Evolutionary conservation across 2,797 vertebrate species (phyloP), one percentile per base, ranked within the genome.

Genomic region (Chanos chanos): DNA sequence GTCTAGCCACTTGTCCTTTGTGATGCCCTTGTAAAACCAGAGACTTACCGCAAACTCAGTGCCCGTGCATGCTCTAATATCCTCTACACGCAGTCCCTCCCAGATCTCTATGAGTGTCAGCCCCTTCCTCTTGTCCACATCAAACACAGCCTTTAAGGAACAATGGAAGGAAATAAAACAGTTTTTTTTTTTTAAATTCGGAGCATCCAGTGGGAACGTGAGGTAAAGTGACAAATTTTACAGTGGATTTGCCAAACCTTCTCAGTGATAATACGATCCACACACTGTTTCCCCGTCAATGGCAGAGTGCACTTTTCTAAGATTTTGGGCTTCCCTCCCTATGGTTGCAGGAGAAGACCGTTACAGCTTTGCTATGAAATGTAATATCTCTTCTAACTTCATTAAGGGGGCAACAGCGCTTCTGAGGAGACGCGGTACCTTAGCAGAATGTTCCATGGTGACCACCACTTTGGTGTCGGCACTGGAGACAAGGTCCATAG

Each of bases 401-500:
- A n/a, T n/a, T n/a, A n/a, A n/a, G n/a, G n/a, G n/a, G n/a, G n/a
- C n/a, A n/a, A n/a, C n/a, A n/a, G n/a, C n/a, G n/a, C n/a, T n/a
- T n/a, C n/a, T n/a, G n/a, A n/a, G n/a, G n/a, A n/a, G n/a, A n/a
- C 19, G 9, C 28, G 24, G 24, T 85, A 92, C 92, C 87, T 92
- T 93, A 27, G 92, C 89, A 15, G 90, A 91, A 61, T 93, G 89
- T n/a, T 92, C 92, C 96, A 99, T 99, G 48, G 96, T 98, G 70
- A 99, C 90, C 43, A 99, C 94, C 28, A 99, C 96, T 84, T 95
- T 98, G 55, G 95, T 99, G 82, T 89, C 91, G 0, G 90, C 83
- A 1, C 94, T 98, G 15, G 96, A 95, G 55, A 99, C 96, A 53
- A 99, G 84, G 61, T 99, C 96, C 96, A 99, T 98, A 53, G 96